Percentiles rank a stretch among this genome's conserved stretches.
These are phyloP conservation scores for Drosophila punjabiensis DNA, from an alignment of 1,140 invertebrate species.

Conservation along the genomic window DNA sequence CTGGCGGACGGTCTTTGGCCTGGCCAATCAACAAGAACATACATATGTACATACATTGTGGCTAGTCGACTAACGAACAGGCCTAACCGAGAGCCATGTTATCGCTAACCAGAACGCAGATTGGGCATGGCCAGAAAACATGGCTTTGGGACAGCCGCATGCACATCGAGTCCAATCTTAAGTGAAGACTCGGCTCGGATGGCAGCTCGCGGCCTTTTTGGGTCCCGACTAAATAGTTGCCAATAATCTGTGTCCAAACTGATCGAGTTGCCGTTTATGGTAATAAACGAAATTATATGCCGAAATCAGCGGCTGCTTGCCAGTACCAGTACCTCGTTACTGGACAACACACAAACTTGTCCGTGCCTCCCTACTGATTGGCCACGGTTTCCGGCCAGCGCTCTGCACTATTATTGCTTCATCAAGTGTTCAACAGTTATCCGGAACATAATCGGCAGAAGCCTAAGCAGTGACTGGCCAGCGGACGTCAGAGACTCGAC, in stretches of 20 bases:
- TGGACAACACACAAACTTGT: slow-evolving; percentile 75
- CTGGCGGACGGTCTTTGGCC: slow-evolving; percentile 14
- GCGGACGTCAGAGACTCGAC: slow-evolving; percentile 18
- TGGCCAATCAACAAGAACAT: slow-evolving; percentile 66
- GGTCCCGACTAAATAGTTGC: slow-evolving; percentile 70
- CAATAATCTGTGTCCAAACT: slow-evolving; percentile 83
- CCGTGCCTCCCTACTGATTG: slow-evolving; percentile 61
- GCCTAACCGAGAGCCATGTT: slow-evolving; percentile 66
- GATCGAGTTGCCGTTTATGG: slow-evolving; percentile 81
- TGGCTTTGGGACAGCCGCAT: slow-evolving; percentile 67
- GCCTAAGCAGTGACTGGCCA: slow-evolving; percentile 54
- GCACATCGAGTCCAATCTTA: slow-evolving; percentile 39
- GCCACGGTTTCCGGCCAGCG: slow-evolving; percentile 54
- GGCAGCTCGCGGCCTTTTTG: slow-evolving; percentile 66
- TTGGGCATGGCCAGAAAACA: slow-evolving; percentile 57
- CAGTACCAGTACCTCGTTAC: slow-evolving; percentile 55
- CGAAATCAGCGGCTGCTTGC: slow-evolving; percentile 39
- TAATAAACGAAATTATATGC: slow-evolving; percentile 80
- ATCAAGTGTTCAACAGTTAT: slow-evolving; percentile 35
- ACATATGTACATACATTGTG: slow-evolving; percentile 30
- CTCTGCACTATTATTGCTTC: slow-evolving; percentile 80
- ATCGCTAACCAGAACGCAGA: slow-evolving; percentile 60
- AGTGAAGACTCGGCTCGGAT: slow-evolving; percentile 61
- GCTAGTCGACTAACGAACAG: slow-evolving; percentile 62
- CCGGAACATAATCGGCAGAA: slow-evolving; percentile 32